A percentile compares a stretch with the other conserved stretches of the same genome.
Conservation (phyloP, 2,888 invertebrate species). For the Heterodera filipjevi region DNA sequence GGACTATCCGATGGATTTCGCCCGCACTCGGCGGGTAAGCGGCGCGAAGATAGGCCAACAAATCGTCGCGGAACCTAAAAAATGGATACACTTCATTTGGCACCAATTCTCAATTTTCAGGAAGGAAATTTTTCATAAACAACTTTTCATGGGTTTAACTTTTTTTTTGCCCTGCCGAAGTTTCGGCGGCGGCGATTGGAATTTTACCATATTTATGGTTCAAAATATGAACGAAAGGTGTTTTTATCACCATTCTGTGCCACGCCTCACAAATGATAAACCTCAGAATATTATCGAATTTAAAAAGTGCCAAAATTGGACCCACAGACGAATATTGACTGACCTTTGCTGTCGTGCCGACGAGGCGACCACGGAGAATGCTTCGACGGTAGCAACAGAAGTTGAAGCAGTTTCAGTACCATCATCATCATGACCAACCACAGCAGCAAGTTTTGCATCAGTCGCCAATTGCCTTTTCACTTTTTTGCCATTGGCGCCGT, state of each 20-base stretch:
- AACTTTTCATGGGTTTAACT: too few relatives aligned
- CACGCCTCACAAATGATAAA: too few relatives aligned
- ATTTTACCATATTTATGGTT: too few relatives aligned
- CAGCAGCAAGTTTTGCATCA: background rate
- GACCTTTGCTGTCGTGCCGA: background rate
- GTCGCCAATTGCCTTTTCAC: background rate
- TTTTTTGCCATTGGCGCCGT: constrained; percentile 2
- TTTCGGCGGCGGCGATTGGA: too few relatives aligned
- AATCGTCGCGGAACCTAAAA: constrained; percentile 30
- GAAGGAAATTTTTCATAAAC: too few relatives aligned
- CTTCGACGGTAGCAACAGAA: background rate
- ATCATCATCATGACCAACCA: background rate
- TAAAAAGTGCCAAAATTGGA: too few relatives aligned
- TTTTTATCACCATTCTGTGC: too few relatives aligned
- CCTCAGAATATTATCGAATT: too few relatives aligned
- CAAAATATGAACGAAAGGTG: too few relatives aligned
- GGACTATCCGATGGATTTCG: constrained; percentile 15
- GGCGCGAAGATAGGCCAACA: constrained; percentile 34
- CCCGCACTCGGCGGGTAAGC: constrained; percentile 22
- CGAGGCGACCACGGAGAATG: background rate
- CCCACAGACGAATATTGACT: too few relatives aligned
- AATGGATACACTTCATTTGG: background rate
- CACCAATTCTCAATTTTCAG: too few relatives aligned
- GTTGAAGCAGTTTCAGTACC: background rate
- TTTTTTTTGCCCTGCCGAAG: too few relatives aligned